These are phyloP conservation scores for Abrostola tripartita DNA, from an alignment of 2,888 invertebrate species.

Conservation along the genomic window DNA sequence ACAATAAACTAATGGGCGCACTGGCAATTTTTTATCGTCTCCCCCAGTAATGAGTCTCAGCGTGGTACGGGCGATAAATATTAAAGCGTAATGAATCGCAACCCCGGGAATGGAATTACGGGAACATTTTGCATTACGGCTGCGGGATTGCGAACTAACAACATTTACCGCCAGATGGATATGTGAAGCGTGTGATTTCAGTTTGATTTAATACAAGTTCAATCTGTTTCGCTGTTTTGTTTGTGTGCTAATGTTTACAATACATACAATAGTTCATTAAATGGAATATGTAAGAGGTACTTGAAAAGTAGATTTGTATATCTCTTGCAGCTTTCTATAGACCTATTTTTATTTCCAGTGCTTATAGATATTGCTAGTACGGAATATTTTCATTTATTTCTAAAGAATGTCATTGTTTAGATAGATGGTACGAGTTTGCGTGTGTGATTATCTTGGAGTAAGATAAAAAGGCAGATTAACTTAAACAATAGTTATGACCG, in stretches of 20 bases:
- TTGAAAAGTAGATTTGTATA: constrained; percentile 26
- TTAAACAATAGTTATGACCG: constrained; percentile 37
- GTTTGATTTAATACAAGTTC: constrained; percentile 50
- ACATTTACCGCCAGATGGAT: constrained; percentile 62
- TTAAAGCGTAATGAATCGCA: constrained; percentile 60
- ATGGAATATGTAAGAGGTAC: background rate
- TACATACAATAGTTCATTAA: constrained; percentile 35
- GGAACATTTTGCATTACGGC: constrained; percentile 53
- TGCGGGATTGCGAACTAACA: constrained; percentile 64
- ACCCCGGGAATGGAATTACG: constrained; percentile 41
- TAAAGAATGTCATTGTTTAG: background rate
- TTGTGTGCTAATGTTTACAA: constrained; percentile 43
- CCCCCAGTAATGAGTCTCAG: constrained; percentile 32
- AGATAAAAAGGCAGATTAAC: constrained; percentile 32
- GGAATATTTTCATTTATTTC: constrained; percentile 7
- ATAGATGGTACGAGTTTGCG: constrained; percentile 8
- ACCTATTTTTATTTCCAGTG: constrained; percentile 12
- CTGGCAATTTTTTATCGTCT: constrained; percentile 30
- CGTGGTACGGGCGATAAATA: constrained; percentile 54
- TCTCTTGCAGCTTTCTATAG: constrained; percentile 17
- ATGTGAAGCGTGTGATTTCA: constrained; percentile 56
- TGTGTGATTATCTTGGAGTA: constrained; percentile 16
- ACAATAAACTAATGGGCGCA: constrained; percentile 22
- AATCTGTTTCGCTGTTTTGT: constrained; percentile 27
- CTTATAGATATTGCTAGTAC: background rate